Evolutionary conservation across 2,113 vertebrate species (phyloP).

Genomic region (Seriola dumerili): DNA sequence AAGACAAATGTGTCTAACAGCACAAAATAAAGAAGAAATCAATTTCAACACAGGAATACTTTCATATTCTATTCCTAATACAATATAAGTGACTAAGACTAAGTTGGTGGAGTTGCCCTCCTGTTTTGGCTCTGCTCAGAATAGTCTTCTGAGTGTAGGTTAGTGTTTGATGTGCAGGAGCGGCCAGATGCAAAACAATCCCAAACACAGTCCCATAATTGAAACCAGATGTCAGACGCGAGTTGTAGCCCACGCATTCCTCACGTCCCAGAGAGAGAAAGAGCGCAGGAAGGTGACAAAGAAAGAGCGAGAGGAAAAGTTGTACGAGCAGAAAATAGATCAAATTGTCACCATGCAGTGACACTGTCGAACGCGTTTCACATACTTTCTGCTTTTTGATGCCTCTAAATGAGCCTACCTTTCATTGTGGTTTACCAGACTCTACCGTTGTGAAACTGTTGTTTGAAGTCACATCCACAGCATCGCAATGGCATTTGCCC

Average conservation of each 20-base stretch:
- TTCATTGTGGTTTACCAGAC: slow-evolving; percentile 80
- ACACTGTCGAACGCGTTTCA: neutral
- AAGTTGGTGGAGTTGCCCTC: neutral
- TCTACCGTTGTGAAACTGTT: slow-evolving; percentile 43
- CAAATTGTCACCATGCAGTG: neutral
- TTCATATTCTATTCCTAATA: neutral
- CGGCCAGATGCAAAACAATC: slow-evolving; percentile 86
- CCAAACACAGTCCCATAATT: slow-evolving; percentile 87
- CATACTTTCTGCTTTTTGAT: no score
- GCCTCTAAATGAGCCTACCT: slow-evolving; percentile 68
- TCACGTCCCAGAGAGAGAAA: slow-evolving; percentile 55
- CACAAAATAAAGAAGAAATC: neutral
- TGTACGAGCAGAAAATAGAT: neutral
- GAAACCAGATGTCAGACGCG: slow-evolving; percentile 90
- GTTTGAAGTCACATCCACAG: slow-evolving; percentile 77
- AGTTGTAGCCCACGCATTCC: slow-evolving; percentile 79
- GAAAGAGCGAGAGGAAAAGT: slow-evolving; percentile 12
- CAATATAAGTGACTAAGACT: no score
- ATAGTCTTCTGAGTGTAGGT: neutral
- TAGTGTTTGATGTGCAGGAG: slow-evolving; percentile 60
- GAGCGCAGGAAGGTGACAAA: slow-evolving; percentile 37
- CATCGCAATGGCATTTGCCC: slow-evolving; percentile 71
- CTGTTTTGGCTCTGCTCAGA: neutral
- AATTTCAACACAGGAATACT: neutral
- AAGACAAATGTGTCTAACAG: neutral